These are phyloP conservation scores for Ophion obscuratus DNA, from an alignment of 2,888 invertebrate genomes.

Conservation along the genomic window DNA sequence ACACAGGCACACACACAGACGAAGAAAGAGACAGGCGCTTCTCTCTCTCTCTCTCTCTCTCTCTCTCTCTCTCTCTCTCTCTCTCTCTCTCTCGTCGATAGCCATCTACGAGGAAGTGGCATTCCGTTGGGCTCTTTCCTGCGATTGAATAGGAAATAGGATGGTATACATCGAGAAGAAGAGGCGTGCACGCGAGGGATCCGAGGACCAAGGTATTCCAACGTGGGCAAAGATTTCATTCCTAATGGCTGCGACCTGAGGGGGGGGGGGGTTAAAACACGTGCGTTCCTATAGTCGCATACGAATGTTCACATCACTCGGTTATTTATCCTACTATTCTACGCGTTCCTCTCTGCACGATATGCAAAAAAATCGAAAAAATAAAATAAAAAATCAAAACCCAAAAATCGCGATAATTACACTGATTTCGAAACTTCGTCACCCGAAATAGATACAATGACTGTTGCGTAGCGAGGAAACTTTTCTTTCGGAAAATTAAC, in stretches of 20 bases:
- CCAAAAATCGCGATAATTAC: too few relatives aligned
- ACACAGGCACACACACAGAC: background rate
- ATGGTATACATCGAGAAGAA: conserved; percentile 9
- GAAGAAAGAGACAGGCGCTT: conserved; percentile 14
- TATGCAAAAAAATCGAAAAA: too few relatives aligned
- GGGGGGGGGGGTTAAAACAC: conserved; percentile 10
- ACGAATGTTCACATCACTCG: conserved; percentile 36
- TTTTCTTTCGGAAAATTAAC: too few relatives aligned
- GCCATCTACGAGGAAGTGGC: conserved; percentile 66
- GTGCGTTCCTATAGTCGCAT: conserved; percentile 31
- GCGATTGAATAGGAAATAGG: conserved; percentile 40
- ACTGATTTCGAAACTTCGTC: too few relatives aligned
- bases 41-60: conserved; percentile 32
- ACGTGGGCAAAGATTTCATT: conserved; percentile 33
- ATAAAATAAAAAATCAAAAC: too few relatives aligned
- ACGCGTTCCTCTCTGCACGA: background rate
- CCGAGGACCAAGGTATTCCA: conserved; percentile 33
- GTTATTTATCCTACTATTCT: conserved; percentile 41
- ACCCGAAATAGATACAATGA: too few relatives aligned
- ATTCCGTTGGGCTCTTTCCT: conserved; percentile 58
- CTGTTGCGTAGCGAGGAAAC: too few relatives aligned
- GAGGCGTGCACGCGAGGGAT: conserved; percentile 26
- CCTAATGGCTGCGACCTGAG: background rate
- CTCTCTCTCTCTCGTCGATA: conserved; percentile 35
- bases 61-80: too few relatives aligned